Evolutionary conservation across 2,797 vertebrate species (phyloP).

Genomic region (Halcyon leucocephala): DNA sequence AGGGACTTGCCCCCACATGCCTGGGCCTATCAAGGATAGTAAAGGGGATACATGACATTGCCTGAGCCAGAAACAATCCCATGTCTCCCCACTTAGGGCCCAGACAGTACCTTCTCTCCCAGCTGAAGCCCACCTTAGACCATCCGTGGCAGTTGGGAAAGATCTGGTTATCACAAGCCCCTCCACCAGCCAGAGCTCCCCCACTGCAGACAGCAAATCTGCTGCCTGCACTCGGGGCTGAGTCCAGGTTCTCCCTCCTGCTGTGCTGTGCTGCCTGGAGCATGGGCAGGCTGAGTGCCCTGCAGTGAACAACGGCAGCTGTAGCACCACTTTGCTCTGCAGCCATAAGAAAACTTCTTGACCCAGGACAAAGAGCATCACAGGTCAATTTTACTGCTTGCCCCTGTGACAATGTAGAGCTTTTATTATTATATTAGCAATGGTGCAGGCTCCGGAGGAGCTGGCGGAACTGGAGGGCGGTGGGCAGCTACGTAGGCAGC

Average conservation of each 20-base stretch:
- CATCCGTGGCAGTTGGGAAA: accelerated
- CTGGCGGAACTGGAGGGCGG: accelerated
- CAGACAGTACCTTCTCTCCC: background rate
- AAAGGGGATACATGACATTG: accelerated
- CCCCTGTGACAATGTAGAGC: accelerated
- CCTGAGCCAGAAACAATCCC: background rate
- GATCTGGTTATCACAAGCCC: background rate
- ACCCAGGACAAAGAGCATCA: background rate
- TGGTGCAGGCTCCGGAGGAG: background rate
- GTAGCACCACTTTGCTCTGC: background rate
- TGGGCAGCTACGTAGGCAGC: accelerated
- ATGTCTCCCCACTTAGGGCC: background rate
- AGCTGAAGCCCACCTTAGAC: background rate
- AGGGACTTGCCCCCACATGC: background rate
- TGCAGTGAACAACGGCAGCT: background rate
- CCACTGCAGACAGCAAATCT: background rate
- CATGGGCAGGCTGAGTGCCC: accelerated
- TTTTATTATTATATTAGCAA: accelerated
- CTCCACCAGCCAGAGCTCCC: accelerated
- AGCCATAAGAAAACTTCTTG: background rate
- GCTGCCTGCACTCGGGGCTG: background rate
- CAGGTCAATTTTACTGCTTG: accelerated
- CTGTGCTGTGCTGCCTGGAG: background rate
- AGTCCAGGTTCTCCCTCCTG: background rate
- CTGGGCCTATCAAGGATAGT: background rate